phyloP scores from a whole-genome alignment of 2,888 invertebrate genomes.

The Coecobrya sp. region DNA sequence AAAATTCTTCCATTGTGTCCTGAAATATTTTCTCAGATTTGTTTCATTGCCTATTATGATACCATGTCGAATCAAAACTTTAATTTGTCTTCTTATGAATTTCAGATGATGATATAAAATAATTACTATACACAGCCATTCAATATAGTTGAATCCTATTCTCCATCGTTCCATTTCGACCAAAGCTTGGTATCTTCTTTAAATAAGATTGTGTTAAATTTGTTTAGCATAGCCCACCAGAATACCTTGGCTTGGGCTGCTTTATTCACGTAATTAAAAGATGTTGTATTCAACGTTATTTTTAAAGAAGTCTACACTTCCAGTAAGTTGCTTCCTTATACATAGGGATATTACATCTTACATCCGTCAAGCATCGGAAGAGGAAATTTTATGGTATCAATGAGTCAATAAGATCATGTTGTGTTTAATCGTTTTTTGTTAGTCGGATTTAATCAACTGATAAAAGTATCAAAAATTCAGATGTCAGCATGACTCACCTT shows the following conservation, averaged over 20 bases:
- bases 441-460: background rate
- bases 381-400: slow-evolving; percentile 2
- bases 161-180: too few species aligned
- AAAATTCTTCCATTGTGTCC: background rate
- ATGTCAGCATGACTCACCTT: background rate
- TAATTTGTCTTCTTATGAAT: background rate
- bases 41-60: background rate
- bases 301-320: too few species aligned
- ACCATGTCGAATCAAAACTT: slow-evolving; percentile 19
- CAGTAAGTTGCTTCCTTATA: background rate
- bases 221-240: too few species aligned
- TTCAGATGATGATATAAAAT: background rate
- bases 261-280: too few species aligned
- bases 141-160: too few species aligned
- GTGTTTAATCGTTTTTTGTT: background rate
- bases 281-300: too few species aligned
- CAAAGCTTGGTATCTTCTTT: too few species aligned
- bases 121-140: too few species aligned
- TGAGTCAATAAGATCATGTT: background rate
- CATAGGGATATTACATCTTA: too few species aligned
- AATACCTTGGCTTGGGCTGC: too few species aligned
- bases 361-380: background rate
- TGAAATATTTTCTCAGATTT: background rate
- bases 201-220: too few species aligned
- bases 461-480: background rate